Base-by-base conservation (phyloP, 2,797 vertebrate genomes). In the Tarsius wallacei region DNA sequence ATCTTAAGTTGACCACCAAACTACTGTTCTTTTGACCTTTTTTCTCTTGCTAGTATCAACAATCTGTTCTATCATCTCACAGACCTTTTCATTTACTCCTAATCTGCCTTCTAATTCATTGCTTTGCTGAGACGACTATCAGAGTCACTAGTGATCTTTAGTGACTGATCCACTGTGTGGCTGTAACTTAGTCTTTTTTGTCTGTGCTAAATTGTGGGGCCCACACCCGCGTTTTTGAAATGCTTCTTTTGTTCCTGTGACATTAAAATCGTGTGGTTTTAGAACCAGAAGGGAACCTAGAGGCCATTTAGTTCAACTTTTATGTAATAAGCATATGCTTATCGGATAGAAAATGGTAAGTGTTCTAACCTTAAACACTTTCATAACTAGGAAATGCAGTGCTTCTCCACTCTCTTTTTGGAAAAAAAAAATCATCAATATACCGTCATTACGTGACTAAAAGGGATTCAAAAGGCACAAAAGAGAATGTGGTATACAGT, bases 251-350 rank as follows among this genome's bases (percentile, higher is more conserved):
- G 16, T 64, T 94, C 42, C 36, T 49, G 42, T 82, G 53, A 66
- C 68, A 12, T 90, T 77, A 64, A 74, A 81, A 61, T 76, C 47
- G 36, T 71, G 7, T 19, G 55, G 21, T 47, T 66, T 31, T 70
- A 93, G 22, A 57, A 57, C 36, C 26, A n/a, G 26, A 70, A 51
- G 70, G 49, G 24, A 83, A 73, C 86, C 63, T 83, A 10, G 22
- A 91, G 42, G 63, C n/a, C 49, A 77, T 83, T 76, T 93, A 83
- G 53, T 93, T 90, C 22, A 87, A 19, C 49, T 70, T 93, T 36
- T 33, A 42, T 73, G 21, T 89, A 42, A 24, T 49, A 57, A 85
- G 17, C 64, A 10, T 49, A 28, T 42, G 63, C 7, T 85, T 66
- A 28, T 71, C 26, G 47, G 7, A 47, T 24, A 42, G 42, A 42